Conservation (phyloP, 2,797 vertebrate genomes). For the Lagothrix lagotricha region DNA sequence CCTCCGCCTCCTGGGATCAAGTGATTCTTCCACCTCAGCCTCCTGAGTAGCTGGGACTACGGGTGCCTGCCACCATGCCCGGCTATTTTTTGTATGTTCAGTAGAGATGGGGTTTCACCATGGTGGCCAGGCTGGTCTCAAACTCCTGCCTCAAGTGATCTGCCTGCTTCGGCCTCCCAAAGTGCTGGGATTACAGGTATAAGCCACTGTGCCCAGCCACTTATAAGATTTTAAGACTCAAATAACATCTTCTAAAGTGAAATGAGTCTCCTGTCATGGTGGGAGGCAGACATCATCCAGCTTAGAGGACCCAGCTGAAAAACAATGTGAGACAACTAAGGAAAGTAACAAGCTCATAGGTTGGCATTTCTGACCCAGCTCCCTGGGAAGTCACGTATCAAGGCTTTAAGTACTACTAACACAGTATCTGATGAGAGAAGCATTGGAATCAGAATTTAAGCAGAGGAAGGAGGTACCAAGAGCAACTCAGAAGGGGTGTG, state of each 20-base stretch:
- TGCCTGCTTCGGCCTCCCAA: no score
- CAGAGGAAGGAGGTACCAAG: not conserved
- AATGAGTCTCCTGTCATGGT: not conserved
- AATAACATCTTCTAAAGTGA: not conserved
- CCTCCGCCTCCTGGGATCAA: no score
- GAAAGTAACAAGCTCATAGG: not conserved
- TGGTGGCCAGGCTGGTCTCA: no score
- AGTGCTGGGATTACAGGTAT: no score
- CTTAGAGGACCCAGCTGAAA: not conserved
- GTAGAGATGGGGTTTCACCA: no score
- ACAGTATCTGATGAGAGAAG: not conserved
- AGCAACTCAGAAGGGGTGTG: no score
- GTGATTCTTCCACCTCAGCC: no score
- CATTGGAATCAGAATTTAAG: not conserved
- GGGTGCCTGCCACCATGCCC: no score
- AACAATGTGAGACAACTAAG: not conserved
- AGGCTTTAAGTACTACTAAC: not conserved
- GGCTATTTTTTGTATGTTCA: no score
- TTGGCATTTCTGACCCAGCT: not conserved
- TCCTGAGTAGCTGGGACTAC: not conserved
- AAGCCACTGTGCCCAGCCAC: no score
- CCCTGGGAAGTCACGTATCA: not conserved
- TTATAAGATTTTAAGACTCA: not conserved
- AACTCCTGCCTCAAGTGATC: no score
- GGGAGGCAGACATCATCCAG: not conserved